phyloP scores from a whole-genome alignment of 2,113 vertebrate species.

The Lontra canadensis region DNA sequence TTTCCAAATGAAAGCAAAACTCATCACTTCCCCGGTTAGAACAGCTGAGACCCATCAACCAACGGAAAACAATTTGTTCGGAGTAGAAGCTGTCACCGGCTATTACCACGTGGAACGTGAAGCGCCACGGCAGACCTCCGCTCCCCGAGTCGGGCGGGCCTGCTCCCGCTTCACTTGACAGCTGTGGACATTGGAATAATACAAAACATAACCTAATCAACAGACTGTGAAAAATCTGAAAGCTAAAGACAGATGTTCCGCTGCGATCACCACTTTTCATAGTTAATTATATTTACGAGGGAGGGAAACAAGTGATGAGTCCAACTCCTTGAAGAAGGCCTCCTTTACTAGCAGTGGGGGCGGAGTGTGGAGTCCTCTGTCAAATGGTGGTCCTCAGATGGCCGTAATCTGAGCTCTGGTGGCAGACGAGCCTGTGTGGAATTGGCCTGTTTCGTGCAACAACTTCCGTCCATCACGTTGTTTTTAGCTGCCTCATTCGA shows the following conservation, averaged over 20 bases:
- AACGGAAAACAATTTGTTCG: constrained; percentile 86
- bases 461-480: neutral
- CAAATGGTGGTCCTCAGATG: neutral
- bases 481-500: neutral
- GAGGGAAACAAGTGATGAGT: constrained; percentile 79
- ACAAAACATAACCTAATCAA: constrained; percentile 86
- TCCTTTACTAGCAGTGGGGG: constrained; percentile 28
- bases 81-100: constrained; percentile 84
- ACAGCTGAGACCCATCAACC: constrained; percentile 86
- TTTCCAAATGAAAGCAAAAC: constrained; percentile 77
- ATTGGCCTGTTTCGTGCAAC: neutral
- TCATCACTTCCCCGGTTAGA: constrained; percentile 81
- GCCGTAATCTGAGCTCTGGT: neutral
- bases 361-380: neutral
- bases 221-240: constrained; percentile 87
- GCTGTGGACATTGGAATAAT: constrained; percentile 88
- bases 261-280: constrained; percentile 84
- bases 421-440: neutral
- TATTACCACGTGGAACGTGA: constrained; percentile 84
- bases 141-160: constrained; percentile 70
- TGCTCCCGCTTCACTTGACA: constrained; percentile 85
- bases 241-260: constrained; percentile 87
- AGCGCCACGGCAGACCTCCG: constrained; percentile 72
- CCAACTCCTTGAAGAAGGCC: constrained; percentile 75
- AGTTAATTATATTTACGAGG: constrained; percentile 85